Evolutionary conservation across 2,797 vertebrate genomes (phyloP).

Genomic region (Micrastur ruficollis): DNA sequence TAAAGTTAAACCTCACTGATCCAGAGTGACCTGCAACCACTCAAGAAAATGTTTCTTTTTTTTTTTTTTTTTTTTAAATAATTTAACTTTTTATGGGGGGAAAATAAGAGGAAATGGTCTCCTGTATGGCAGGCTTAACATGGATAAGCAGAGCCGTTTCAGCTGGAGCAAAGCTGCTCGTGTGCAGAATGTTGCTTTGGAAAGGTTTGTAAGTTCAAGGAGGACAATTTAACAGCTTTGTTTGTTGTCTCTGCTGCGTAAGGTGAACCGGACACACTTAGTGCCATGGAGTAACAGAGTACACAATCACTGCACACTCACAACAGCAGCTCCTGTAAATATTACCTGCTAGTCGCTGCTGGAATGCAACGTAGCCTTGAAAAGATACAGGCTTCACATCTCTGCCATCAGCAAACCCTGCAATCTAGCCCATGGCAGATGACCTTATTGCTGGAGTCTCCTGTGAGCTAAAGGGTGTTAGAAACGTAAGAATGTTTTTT

Average conservation of each 20-base stretch:
- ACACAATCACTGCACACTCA: not conserved
- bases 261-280: not conserved
- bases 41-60: conserved; percentile 70
- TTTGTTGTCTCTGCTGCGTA: not conserved
- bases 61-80: conserved; percentile 58
- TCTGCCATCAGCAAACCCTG: not conserved
- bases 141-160: conserved; percentile 1
- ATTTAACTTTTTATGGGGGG: conserved; percentile 68
- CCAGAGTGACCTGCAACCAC: conserved; percentile 75
- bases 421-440: rapidly evolving
- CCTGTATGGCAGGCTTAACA: conserved; percentile 47
- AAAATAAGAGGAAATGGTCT: conserved; percentile 45
- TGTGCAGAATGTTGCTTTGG: not conserved
- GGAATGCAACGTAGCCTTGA: not conserved
- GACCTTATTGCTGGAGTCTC: not conserved
- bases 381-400: not conserved
- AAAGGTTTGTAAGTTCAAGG: conserved; percentile 14
- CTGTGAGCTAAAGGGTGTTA: not conserved
- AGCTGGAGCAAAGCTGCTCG: not conserved
- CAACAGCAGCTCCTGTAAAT: not conserved
- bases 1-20: conserved; percentile 75
- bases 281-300: not conserved
- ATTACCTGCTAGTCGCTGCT: not conserved
- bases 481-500: not conserved
- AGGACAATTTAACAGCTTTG: conserved; percentile 4